Evolutionary conservation across 1,140 invertebrate species (phyloP).

Genomic region (Sminthurides bifidus): DNA sequence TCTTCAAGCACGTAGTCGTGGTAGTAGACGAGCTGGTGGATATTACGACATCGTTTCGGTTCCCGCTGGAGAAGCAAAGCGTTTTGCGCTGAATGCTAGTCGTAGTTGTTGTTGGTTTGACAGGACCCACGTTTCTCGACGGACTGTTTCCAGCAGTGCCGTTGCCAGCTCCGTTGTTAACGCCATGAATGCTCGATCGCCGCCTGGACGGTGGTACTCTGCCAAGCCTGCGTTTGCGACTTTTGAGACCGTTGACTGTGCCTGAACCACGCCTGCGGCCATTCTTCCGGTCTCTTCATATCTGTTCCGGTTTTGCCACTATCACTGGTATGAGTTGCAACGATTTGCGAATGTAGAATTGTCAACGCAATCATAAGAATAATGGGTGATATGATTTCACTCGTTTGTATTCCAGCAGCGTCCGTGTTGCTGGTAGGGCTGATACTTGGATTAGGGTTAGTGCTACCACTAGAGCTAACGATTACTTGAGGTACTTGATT

Average conservation of each 20-base stretch:
- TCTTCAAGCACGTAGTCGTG: too few species aligned
- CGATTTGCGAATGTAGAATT: conserved; percentile 68
- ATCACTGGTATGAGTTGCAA: conserved; percentile 20
- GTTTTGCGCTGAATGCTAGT: conserved; percentile 3
- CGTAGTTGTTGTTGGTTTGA: not conserved
- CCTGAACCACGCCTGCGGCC: not conserved
- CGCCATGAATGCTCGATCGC: conserved; percentile 6
- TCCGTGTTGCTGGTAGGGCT: not conserved
- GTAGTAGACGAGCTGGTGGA: not conserved
- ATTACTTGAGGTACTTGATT: not conserved
- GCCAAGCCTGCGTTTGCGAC: not conserved
- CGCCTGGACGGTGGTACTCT: conserved; percentile 5
- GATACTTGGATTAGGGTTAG: not conserved
- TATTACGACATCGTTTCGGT: not conserved
- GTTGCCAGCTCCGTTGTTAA: not conserved
- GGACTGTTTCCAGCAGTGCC: not conserved
- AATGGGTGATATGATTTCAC: conserved; percentile 62
- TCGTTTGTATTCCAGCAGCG: conserved; percentile 32
- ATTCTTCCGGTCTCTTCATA: not conserved
- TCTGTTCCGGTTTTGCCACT: not conserved
- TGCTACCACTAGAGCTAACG: too few species aligned
- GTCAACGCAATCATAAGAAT: conserved; percentile 67
- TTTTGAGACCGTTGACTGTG: not conserved
- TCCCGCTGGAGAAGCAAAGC: not conserved
- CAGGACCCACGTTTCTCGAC: not conserved